Evolutionary conservation across 2,113 vertebrate species (phyloP).

Genomic region (Anarrhichthys ocellatus): DNA sequence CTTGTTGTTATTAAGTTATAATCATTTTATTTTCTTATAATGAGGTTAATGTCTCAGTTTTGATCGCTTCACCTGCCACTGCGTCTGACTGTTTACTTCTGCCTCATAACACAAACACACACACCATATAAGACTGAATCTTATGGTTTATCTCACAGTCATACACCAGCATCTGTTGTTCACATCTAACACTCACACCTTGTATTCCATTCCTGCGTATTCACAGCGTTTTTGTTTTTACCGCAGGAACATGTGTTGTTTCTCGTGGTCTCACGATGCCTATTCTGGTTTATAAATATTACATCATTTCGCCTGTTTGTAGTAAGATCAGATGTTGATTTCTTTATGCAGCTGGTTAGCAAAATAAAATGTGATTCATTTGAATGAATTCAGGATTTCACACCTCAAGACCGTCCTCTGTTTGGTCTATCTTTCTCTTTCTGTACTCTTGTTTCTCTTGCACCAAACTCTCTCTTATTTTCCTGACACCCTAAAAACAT

Average conservation of each 20-base stretch:
- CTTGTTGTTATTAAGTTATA: constrained; percentile 24
- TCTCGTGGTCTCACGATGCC: neutral
- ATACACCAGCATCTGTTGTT: constrained; percentile 3
- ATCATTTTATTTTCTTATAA: constrained; percentile 42
- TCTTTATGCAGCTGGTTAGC: neutral
- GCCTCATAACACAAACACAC: neutral
- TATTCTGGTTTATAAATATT: constrained; percentile 1
- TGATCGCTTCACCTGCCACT: constrained; percentile 14
- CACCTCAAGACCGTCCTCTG: neutral
- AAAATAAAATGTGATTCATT: neutral
- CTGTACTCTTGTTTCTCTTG: neutral
- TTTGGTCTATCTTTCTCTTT: neutral
- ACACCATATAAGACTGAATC: neutral
- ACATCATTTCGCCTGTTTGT: neutral
- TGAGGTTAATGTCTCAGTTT: constrained; percentile 13
- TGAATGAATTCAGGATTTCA: neutral
- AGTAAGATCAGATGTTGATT: constrained; percentile 2
- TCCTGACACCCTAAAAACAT: neutral
- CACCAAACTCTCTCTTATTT: neutral
- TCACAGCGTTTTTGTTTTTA: neutral
- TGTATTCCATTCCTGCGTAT: neutral
- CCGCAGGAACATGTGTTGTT: neutral
- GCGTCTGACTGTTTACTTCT: neutral
- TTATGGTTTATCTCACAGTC: constrained; percentile 21
- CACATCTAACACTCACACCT: neutral